A percentile compares a stretch with the other conserved stretches of the same genome.
Conservation (phyloP, 2,797 vertebrate genomes). For the Myotis vivesi region DNA sequence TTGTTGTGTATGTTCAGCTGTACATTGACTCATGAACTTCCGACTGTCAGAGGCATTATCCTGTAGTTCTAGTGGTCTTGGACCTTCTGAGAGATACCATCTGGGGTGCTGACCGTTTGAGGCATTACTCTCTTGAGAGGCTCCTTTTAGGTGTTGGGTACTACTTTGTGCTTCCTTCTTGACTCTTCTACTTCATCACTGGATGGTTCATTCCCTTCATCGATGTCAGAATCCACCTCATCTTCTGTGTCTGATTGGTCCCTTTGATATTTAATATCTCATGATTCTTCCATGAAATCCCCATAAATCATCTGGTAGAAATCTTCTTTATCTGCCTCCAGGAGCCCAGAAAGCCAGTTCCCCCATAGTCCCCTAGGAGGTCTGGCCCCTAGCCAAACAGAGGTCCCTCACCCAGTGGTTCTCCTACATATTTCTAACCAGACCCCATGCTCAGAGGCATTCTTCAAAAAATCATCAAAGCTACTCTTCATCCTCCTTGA, state of each 20-base stretch:
- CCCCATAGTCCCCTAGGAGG: conserved; percentile 85
- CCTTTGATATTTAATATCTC: conserved; percentile 93
- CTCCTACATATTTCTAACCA: background rate
- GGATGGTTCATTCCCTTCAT: conserved; percentile 89
- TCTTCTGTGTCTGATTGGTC: conserved; percentile 94
- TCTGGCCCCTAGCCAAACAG: background rate
- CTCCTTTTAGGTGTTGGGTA: conserved; percentile 95
- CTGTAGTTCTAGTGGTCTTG: conserved; percentile 89
- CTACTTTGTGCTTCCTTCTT: conserved; percentile 89
- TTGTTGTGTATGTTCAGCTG: conserved; percentile 93
- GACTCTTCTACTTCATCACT: conserved; percentile 94
- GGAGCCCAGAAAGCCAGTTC: conserved; percentile 91
- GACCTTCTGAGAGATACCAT: conserved; percentile 85
- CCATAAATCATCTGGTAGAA: conserved; percentile 96
- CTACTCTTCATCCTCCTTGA: background rate
- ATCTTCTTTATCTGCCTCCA: conserved; percentile 94
- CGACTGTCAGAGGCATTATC: conserved; percentile 89
- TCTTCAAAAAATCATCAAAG: background rate
- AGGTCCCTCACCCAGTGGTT: background rate
- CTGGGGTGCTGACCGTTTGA: conserved; percentile 85
- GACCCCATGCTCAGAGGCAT: background rate
- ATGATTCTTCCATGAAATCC: conserved; percentile 94
- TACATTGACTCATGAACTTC: conserved; percentile 94
- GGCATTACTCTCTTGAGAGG: conserved; percentile 91
- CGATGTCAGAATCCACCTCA: conserved; percentile 95